A percentile compares a stretch with the other conserved stretches of the same genome.
Evolutionary conservation across 2,113 vertebrate species (phyloP).

Genomic region (Perca schrenkii): DNA sequence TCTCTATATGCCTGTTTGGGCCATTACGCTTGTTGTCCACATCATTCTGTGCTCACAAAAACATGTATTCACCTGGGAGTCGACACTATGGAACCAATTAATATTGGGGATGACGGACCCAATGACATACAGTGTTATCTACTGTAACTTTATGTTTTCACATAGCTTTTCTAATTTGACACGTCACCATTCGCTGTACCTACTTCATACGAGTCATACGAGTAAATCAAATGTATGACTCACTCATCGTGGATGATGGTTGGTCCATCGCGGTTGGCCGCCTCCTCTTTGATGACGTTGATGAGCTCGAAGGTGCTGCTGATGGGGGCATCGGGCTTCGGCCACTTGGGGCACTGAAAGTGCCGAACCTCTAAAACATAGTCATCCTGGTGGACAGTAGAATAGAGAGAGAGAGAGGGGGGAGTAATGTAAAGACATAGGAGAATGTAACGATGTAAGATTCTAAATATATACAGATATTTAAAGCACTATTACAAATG

Average conservation of each 20-base stretch:
- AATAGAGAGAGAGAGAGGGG: background rate
- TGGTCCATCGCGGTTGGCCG: constrained; percentile 92
- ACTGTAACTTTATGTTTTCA: background rate
- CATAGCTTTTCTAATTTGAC: background rate
- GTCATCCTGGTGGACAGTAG: constrained; percentile 87
- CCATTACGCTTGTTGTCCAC: background rate
- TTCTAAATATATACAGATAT: too few relatives aligned
- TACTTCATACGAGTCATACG: background rate
- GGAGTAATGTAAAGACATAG: too few relatives aligned
- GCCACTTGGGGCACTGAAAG: constrained; percentile 98
- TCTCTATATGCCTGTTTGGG: background rate
- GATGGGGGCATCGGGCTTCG: constrained; percentile 93
- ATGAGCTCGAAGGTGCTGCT: constrained; percentile 96
- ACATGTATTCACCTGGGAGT: background rate
- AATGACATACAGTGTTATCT: background rate
- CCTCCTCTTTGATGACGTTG: constrained; percentile 96
- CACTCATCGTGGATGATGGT: constrained; percentile 97
- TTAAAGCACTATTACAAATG: too few relatives aligned
- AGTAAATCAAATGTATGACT: constrained; percentile 62
- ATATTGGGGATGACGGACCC: background rate
- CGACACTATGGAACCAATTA: background rate
- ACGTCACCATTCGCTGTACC: background rate
- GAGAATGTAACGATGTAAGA: too few relatives aligned
- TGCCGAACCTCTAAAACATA: constrained; percentile 96
- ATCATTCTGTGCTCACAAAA: background rate